Percentiles rank a stretch among this genome's conserved stretches.
Evolutionary conservation across 2,113 vertebrate genomes (phyloP).

Genomic region (Bujurquina vittata): DNA sequence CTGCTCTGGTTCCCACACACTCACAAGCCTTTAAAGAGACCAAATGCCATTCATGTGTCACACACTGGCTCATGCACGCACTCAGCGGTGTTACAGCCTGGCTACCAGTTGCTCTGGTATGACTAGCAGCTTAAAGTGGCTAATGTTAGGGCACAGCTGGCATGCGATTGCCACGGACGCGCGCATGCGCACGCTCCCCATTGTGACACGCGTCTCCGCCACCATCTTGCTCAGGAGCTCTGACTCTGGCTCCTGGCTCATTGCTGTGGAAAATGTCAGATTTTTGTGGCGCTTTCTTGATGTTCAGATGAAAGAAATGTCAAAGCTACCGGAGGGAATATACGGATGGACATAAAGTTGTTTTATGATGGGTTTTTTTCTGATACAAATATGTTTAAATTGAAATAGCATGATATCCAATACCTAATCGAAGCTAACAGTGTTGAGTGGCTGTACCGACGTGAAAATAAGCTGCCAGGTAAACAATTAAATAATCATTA

Average conservation of each 20-base stretch:
- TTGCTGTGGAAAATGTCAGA: not conserved
- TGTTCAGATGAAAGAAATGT: not conserved
- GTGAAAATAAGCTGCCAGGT: not conserved
- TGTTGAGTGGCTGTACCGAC: not conserved
- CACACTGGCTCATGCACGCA: not conserved
- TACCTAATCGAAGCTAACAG: not conserved
- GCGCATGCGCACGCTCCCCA: not conserved
- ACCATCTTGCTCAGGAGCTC: not conserved
- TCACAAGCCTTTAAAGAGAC: not conserved
- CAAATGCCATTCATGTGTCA: not conserved
- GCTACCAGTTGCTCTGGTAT: not conserved
- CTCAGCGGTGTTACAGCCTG: not conserved
- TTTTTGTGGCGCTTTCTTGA: not conserved
- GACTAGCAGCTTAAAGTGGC: not conserved
- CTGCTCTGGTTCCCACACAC: not conserved
- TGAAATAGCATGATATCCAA: not conserved
- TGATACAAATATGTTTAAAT: not conserved
- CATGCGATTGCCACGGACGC: not conserved
- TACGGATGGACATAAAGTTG: not conserved
- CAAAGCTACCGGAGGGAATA: conserved; percentile 2
- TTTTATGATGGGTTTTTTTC: not conserved
- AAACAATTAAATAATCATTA: not conserved
- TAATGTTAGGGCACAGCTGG: not conserved
- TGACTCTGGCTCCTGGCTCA: not conserved
- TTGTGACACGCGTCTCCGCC: not conserved